phyloP scores from a whole-genome alignment of 1,140 invertebrate genomes.

The Macrobrachium rosenbergii region DNA sequence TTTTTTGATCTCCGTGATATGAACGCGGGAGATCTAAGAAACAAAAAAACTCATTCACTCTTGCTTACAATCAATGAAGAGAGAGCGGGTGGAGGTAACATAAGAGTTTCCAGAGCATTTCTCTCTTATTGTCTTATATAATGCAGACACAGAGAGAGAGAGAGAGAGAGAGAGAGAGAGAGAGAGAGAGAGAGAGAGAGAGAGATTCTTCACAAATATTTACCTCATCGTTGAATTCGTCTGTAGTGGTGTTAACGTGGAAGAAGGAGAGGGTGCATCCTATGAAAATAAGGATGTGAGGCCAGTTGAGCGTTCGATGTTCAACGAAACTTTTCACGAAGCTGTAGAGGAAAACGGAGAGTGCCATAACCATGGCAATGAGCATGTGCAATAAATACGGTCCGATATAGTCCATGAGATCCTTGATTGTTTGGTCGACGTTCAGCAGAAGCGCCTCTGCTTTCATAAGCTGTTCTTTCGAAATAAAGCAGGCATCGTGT shows the following conservation, averaged over 20 bases:
- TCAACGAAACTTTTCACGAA: constrained; percentile 3
- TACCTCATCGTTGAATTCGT: constrained; percentile 3
- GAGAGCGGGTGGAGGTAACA: no score
- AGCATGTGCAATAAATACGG: background rate
- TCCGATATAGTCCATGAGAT: constrained; percentile 7
- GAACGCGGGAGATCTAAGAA: no score
- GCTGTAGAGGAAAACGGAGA: background rate
- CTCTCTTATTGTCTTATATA: no score
- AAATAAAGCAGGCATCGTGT: no score
- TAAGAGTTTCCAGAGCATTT: no score
- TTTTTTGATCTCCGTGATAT: no score
- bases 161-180: no score
- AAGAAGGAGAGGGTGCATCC: background rate
- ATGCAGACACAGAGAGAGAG: no score
- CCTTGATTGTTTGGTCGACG: background rate
- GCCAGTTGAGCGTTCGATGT: background rate
- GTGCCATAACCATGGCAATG: background rate
- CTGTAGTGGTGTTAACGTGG: background rate
- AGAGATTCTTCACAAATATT: no score
- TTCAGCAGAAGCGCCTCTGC: background rate
- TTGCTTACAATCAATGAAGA: no score
- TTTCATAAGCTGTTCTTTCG: background rate
- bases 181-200: no score
- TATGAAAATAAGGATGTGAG: background rate
- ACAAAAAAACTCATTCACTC: no score